Base-by-base conservation (phyloP, 2,888 invertebrate species). In the Anthophora plumipes region DNA sequence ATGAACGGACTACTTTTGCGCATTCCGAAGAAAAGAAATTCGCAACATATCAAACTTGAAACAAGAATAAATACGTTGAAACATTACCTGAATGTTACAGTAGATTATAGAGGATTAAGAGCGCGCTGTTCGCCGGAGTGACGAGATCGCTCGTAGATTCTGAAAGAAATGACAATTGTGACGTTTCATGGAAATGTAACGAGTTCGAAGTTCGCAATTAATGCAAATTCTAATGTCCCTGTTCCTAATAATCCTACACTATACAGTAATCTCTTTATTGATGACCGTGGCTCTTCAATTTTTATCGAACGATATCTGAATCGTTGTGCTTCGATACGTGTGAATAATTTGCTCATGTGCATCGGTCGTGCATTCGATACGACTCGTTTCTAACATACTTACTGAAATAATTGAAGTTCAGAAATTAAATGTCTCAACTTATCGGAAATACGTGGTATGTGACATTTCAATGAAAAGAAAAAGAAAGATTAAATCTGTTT, bases 81-180 rank as follows among this genome's bases (percentile, higher is more conserved):
- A 25, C 22, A 17, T 67, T 67, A 67, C 66, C 66, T 67, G 66
- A 54, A 41, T 54, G 66, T 52, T 67, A 67, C 39, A 54, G 66
- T 67, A 67, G 64, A 63, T 71, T 64, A 63, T 52, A 71, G 69
- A 50, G 60, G 69, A 39, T 60, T 70, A 70, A 60, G 37, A 70
- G 39, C 69, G 69, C 69, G 69, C 66, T 66, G 52, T 66, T 66
- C 66, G 39, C 66, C 66, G 66, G 22, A 17, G 67, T 43, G 67
- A 68, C 55, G 55, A 55, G 55, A 55, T 55, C 55, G 41, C 43
- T 55, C 67, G 67, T 55, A 68, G 67, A 68, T 68, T 68, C 67
- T 68, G 67, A 55, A 68, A 68, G 67, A 68, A 68, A 68, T 41
- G 55, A 68, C 20, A 68, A 55, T 68, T 22, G 67, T 55, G 55